These are phyloP conservation scores for Anthrax anthrax DNA, from an alignment of 2,888 invertebrate genomes.

Conservation along the genomic window DNA sequence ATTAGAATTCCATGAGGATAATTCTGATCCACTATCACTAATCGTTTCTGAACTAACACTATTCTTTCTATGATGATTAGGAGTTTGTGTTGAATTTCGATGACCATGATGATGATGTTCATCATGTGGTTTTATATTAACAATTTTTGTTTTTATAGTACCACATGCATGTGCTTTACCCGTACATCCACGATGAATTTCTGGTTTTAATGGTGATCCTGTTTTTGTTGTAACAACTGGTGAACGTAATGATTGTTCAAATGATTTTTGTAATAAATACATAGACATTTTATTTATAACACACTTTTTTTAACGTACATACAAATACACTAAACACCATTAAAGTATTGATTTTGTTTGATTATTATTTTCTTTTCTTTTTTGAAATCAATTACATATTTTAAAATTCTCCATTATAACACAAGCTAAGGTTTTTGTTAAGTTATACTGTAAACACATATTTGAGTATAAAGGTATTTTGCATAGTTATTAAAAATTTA, in stretches of 20 bases:
- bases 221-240: conserved; percentile 20
- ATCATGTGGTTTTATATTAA: conserved; percentile 11
- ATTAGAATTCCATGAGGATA: conserved; percentile 23
- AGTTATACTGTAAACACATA: no score
- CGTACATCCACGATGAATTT: conserved; percentile 53
- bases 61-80: conserved; percentile 24
- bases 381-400: no score
- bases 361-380: no score
- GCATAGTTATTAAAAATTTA: no score
- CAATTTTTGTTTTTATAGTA: conserved; percentile 24
- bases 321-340: no score
- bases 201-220: conserved; percentile 23
- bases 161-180: conserved; percentile 66
- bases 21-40: conserved; percentile 33
- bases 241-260: conserved; percentile 31
- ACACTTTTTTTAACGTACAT: no score
- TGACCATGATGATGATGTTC: conserved; percentile 11
- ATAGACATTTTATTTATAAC: conserved; percentile 20
- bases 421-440: no score
- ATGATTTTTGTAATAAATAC: conserved; percentile 28
- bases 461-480: no score
- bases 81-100: conserved; percentile 6
- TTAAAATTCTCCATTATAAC: no score
- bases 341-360: no score
- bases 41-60: conserved; percentile 34